Conservation (phyloP, 1,140 invertebrate species). For the Euwallacea fornicatus region DNA sequence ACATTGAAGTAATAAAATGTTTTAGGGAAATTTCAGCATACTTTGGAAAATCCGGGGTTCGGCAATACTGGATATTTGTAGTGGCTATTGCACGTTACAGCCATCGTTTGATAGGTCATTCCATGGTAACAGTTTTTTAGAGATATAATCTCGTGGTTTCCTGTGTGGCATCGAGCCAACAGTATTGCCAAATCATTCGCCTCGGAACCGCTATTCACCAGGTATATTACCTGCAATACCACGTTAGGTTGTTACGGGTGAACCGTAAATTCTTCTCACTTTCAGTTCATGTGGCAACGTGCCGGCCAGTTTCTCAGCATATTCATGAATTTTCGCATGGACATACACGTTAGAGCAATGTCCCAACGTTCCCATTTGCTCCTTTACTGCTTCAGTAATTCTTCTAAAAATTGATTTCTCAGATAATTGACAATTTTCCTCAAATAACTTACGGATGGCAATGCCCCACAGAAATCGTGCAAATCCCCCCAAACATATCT, state of each 20-base stretch:
- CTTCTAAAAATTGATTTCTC: constrained; percentile 57
- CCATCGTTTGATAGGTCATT: constrained; percentile 79
- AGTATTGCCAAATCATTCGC: constrained; percentile 93
- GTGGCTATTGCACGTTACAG: constrained; percentile 75
- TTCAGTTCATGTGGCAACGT: constrained; percentile 87
- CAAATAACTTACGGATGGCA: constrained; percentile 89
- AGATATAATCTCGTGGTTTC: constrained; percentile 82
- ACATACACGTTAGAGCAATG: constrained; percentile 92
- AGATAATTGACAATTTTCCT: constrained; percentile 2
- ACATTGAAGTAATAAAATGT: too few relatives aligned
- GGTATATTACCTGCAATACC: constrained; percentile 72
- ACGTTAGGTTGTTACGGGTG: constrained; percentile 10
- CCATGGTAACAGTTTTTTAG: constrained; percentile 91
- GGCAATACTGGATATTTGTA: constrained; percentile 79
- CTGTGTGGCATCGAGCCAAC: constrained; percentile 83
- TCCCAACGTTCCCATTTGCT: constrained; percentile 83
- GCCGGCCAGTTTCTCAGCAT: constrained; percentile 75
- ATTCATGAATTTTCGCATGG: constrained; percentile 89
- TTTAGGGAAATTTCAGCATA: constrained; percentile 49
- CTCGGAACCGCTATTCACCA: constrained; percentile 96
- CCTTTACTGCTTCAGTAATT: constrained; percentile 72
- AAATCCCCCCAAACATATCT: constrained; percentile 95
- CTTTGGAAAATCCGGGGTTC: constrained; percentile 81
- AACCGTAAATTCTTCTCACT: constrained; percentile 54
- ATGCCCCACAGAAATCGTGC: constrained; percentile 96